Conservation (phyloP, 2,888 invertebrate genomes). For the Rhagium mordax region DNA sequence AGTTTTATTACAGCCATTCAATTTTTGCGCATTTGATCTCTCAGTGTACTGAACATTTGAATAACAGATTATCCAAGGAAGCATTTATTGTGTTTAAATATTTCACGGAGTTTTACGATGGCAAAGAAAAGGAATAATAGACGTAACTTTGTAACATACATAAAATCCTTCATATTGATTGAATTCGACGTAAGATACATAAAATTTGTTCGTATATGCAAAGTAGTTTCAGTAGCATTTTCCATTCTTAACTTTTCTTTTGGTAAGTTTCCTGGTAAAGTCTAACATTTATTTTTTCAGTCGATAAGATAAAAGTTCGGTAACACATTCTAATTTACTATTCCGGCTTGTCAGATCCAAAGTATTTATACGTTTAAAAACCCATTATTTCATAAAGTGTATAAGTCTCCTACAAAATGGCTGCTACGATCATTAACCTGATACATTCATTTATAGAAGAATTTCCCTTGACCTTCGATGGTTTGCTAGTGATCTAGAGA, state of each 20-base stretch:
- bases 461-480: too few species aligned
- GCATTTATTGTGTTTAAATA: conserved; percentile 4
- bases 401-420: too few species aligned
- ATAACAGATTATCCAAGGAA: neutral
- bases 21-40: neutral
- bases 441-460: too few species aligned
- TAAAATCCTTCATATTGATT: conserved; percentile 19
- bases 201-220: conserved; percentile 25
- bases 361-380: too few species aligned
- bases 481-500: too few species aligned
- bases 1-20: neutral
- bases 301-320: neutral
- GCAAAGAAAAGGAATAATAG: conserved; percentile 2
- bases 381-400: too few species aligned
- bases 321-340: neutral
- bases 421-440: too few species aligned
- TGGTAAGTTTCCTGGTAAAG: neutral
- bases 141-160: neutral
- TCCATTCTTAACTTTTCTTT: conserved; percentile 10
- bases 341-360: too few species aligned
- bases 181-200: conserved; percentile 12
- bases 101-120: neutral
- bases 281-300: neutral
- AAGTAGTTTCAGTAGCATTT: conserved; percentile 11
- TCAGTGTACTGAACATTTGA: neutral